Base-by-base conservation (phyloP, 2,113 vertebrate species). In the Bettongia penicillata region DNA sequence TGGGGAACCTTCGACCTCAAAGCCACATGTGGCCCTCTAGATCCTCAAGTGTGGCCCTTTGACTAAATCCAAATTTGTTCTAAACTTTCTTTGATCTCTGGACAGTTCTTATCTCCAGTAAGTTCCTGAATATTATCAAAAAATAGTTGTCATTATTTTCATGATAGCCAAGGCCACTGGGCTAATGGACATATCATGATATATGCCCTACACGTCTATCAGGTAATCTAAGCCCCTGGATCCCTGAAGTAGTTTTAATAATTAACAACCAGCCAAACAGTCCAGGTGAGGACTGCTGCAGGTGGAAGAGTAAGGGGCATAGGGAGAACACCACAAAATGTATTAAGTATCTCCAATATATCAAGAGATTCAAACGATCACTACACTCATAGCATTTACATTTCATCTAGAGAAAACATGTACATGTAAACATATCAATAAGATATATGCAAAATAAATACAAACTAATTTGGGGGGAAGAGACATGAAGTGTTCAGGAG, bases 311-410 rank as follows among this genome's bases (percentile, higher is more conserved):
- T 16, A 50, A 0, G 8, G 55, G 16, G 68, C 2, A 16, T 7
- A 43, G 6, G n/a, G 1, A 84, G 68, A 43, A 84, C 16, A 43
- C 31, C 5, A 37, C 61, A 68, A 68, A 55, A 68, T 43, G 1
- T 77, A 2, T 77, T 84, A 43, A 84, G 68, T 22, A 77, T 16
- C 61, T 77, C 37, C 37, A n/a, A n/a, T 19, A 43, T 48, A 51
- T 93, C 37, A 55, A 92, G 49, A 61, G 91, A n/a, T 48, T 25
- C 50, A 91, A 96, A 92, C 53, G 26, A 90, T n/a, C 91, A 51
- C 84, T 14, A 4, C 51, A 53, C 53, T 55, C 93, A 50, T 47
- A 52, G 89, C 50, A 9, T 23, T 11, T n/a, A 77, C 1, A 77
- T n/a, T n/a, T 37, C 22, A n/a, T 77, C 14, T 77, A 77, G 16